Evolutionary conservation across 2,888 invertebrate genomes (phyloP).

Genomic region (Lucinisca nassula): DNA sequence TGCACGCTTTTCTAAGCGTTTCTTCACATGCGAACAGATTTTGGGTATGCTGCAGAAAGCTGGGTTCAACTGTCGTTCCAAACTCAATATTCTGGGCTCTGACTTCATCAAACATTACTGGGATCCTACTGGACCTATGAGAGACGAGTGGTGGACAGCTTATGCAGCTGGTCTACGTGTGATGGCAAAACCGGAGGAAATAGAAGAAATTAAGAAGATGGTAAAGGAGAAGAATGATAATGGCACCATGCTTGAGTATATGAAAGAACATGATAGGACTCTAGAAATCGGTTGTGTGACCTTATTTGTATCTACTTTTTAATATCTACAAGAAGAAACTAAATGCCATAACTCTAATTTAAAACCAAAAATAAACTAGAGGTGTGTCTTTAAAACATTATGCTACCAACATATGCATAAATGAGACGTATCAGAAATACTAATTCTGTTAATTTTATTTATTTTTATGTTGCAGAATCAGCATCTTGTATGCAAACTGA

Average conservation of each 20-base stretch:
- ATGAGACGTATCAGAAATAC: no score
- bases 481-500: no score
- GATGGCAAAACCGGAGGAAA: conserved; percentile 25
- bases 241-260: conserved; percentile 25
- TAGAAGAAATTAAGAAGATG: background rate
- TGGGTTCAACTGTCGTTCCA: conserved; percentile 10
- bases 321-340: no score
- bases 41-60: background rate
- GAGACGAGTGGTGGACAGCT: conserved; percentile 19
- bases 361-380: no score
- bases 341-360: no score
- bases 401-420: no score
- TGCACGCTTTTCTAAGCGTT: background rate
- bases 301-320: conserved; percentile 21
- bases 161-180: background rate
- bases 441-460: no score
- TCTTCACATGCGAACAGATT: background rate
- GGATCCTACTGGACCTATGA: conserved; percentile 19
- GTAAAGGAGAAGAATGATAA: conserved; percentile 19
- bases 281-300: conserved; percentile 2
- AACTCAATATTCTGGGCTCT: conserved; percentile 17
- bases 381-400: no score
- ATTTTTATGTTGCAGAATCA: no score
- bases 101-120: conserved; percentile 14
- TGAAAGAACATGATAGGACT: conserved; percentile 9